These are phyloP conservation scores for Paraplagusia blochii DNA, from an alignment of 2,113 vertebrate species.

Conservation along the genomic window DNA sequence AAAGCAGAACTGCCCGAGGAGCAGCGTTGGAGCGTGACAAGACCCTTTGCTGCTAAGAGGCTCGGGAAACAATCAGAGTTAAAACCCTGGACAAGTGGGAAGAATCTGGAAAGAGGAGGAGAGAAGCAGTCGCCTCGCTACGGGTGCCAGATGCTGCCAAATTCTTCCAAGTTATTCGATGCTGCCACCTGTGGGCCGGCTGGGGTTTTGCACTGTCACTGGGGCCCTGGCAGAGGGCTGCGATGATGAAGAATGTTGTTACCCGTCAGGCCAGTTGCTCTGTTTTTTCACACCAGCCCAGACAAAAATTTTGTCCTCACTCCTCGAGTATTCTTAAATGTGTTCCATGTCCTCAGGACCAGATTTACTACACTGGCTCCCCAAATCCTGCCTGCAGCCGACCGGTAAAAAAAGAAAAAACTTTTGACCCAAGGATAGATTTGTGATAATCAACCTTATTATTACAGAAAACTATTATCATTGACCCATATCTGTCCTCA, in stretches of 20 bases:
- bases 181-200: constrained; percentile 58
- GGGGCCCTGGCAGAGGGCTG: constrained; percentile 38
- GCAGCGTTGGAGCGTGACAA: constrained; percentile 22
- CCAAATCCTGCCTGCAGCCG: constrained; percentile 23
- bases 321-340: constrained; percentile 24
- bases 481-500: constrained; percentile 35
- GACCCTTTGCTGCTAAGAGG: constrained; percentile 35
- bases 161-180: constrained; percentile 50
- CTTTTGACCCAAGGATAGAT: constrained; percentile 22
- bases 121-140: constrained; percentile 51
- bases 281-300: constrained; percentile 54
- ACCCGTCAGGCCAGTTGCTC: constrained; percentile 50
- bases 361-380: constrained; percentile 11
- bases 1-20: constrained; percentile 88
- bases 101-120: constrained; percentile 30
- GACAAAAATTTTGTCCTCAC: constrained; percentile 28
- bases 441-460: constrained; percentile 19
- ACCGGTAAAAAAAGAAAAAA: constrained; percentile 18
- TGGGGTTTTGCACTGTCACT: constrained; percentile 64
- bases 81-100: constrained; percentile 24
- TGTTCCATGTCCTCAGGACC: constrained; percentile 35
- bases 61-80: constrained; percentile 48
- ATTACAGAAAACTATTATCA: constrained; percentile 26
- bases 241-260: constrained; percentile 55
- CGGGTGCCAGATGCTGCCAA: constrained; percentile 60